A percentile compares a stretch with the other conserved stretches of the same genome.
Evolutionary conservation across 2,113 vertebrate species (phyloP).

Genomic region (Centropus bengalensis): DNA sequence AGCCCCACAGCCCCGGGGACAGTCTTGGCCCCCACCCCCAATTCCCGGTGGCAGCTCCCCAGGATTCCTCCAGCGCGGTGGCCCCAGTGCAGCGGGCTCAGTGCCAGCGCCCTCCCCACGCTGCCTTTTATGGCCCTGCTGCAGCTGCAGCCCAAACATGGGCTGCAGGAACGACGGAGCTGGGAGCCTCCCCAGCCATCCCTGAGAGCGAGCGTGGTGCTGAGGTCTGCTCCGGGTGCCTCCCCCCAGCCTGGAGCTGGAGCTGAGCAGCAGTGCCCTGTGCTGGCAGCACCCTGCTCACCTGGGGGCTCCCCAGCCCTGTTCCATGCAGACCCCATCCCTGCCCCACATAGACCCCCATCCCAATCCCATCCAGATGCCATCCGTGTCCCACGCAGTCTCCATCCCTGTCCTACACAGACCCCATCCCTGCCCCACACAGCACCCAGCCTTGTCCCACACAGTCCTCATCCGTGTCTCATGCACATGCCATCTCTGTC

Average conservation of each 20-base stretch:
- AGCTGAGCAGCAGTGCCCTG: accelerated
- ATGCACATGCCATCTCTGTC: neutral
- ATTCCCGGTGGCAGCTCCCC: neutral
- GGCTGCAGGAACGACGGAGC: neutral
- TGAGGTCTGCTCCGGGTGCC: too few relatives aligned
- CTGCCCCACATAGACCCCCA: neutral
- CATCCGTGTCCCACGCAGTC: accelerated
- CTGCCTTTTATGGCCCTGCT: conserved; percentile 67
- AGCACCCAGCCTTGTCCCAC: neutral
- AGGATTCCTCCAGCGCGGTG: neutral
- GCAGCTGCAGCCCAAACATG: conserved; percentile 35
- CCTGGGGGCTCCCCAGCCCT: neutral
- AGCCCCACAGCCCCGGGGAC: neutral
- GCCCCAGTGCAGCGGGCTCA: neutral
- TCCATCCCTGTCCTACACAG: neutral
- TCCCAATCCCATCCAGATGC: accelerated
- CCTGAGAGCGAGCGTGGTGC: too few relatives aligned
- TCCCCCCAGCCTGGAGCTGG: neutral
- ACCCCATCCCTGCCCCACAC: neutral
- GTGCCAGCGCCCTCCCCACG: conserved; percentile 29
- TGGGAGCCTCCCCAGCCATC: neutral
- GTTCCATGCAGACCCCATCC: neutral
- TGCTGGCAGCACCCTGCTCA: accelerated
- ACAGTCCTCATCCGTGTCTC: neutral
- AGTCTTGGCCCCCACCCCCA: neutral